phyloP scores from a whole-genome alignment of 2,888 invertebrate genomes.

The Melinaea menophilus region DNA sequence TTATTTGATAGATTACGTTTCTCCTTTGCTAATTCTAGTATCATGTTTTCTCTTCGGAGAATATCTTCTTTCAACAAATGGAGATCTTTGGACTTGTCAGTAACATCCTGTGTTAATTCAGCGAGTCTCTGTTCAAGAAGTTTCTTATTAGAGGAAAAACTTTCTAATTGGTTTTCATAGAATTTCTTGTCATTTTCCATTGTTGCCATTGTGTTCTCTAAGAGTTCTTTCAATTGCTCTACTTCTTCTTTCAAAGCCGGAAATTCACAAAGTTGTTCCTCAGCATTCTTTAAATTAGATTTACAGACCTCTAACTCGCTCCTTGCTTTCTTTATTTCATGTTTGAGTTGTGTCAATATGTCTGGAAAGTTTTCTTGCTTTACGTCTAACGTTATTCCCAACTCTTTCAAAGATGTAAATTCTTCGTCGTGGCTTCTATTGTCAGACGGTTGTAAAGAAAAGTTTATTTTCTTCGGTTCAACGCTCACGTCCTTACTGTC shows the following conservation, averaged over 20 bases:
- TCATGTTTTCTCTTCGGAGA: constrained; percentile 77
- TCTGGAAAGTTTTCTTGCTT: constrained; percentile 68
- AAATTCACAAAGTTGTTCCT: constrained; percentile 74
- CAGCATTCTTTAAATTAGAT: constrained; percentile 72
- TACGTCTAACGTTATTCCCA: constrained; percentile 70
- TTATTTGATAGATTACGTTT: constrained; percentile 73
- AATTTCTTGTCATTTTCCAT: constrained; percentile 76
- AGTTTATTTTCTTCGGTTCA: constrained; percentile 71
- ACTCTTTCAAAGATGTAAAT: constrained; percentile 73
- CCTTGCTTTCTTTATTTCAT: constrained; percentile 77
- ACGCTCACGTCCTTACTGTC: constrained; percentile 60
- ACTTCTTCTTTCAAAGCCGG: constrained; percentile 70
- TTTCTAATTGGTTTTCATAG: constrained; percentile 76
- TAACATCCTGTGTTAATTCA: constrained; percentile 75
- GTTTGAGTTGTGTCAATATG: constrained; percentile 64
- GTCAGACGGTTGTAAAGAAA: constrained; percentile 61
- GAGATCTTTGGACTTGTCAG: constrained; percentile 73
- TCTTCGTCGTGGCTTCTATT: constrained; percentile 58
- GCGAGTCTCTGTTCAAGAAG: constrained; percentile 76
- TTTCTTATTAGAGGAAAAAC: constrained; percentile 71
- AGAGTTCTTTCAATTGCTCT: constrained; percentile 64
- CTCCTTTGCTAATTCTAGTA: constrained; percentile 76
- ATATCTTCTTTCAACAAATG: constrained; percentile 77
- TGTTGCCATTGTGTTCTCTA: constrained; percentile 72
- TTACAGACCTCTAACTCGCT: constrained; percentile 75